phyloP scores from a whole-genome alignment of 2,113 vertebrate species.

The Mustela nigripes region DNA sequence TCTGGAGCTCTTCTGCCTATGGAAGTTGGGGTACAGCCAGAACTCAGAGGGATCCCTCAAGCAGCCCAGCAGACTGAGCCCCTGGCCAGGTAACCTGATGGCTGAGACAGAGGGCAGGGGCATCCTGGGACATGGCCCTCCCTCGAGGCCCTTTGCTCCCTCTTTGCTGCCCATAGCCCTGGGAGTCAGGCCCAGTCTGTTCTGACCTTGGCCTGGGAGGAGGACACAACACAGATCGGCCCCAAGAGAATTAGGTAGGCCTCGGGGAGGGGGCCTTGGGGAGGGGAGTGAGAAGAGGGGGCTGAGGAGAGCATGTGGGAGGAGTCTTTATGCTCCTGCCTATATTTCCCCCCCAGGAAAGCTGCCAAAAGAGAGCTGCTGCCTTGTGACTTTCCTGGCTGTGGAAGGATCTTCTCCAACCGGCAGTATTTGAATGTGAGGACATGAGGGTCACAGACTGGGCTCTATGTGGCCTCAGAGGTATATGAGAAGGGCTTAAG shows the following conservation, averaged over 20 bases:
- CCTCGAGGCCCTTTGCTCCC: constrained; percentile 1
- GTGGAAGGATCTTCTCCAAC: constrained; percentile 92
- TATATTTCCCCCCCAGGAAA: constrained; percentile 84
- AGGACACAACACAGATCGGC: constrained; percentile 86
- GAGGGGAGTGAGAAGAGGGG: neutral
- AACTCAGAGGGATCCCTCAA: neutral
- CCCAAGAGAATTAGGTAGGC: constrained; percentile 89
- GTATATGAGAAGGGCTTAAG: neutral
- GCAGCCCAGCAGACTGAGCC: neutral
- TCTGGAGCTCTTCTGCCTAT: neutral
- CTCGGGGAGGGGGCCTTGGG: neutral
- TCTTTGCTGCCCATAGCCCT: constrained; percentile 71
- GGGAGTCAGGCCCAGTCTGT: neutral
- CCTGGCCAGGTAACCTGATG: constrained; percentile 67
- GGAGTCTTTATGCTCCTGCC: neutral
- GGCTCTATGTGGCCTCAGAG: neutral
- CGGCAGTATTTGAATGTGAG: constrained; percentile 93
- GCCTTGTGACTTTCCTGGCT: constrained; percentile 91
- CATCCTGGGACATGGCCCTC: neutral
- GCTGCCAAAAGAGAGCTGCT: constrained; percentile 89
- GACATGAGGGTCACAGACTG: constrained; percentile 79
- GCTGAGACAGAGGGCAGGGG: neutral
- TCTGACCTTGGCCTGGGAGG: constrained; percentile 49
- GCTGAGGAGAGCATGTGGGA: neutral
- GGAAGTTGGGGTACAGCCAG: neutral